These are phyloP conservation scores for Eriosoma lanigerum DNA, from an alignment of 1,140 invertebrate genomes.

Conservation along the genomic window DNA sequence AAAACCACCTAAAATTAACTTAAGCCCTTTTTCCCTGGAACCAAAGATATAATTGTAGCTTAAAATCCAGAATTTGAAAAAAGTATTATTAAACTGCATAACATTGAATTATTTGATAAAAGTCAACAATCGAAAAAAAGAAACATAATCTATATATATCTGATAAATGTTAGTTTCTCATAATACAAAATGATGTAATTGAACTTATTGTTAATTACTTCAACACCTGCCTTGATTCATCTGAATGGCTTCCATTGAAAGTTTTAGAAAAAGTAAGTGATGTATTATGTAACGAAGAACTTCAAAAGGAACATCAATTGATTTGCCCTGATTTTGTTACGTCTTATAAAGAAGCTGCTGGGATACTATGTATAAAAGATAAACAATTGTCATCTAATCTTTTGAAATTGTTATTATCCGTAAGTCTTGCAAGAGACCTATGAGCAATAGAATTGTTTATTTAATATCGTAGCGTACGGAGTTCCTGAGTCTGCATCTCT, in stretches of 20 bases:
- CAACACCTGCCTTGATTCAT: neutral
- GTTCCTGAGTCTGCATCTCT: neutral
- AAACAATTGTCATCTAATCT: neutral
- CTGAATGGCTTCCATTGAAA: slow-evolving; percentile 5
- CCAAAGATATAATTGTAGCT: too few species aligned
- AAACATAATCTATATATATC: too few species aligned
- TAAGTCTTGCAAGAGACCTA: neutral
- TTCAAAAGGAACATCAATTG: neutral
- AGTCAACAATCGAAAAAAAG: too few species aligned
- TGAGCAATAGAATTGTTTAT: neutral
- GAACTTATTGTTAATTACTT: slow-evolving; percentile 13
- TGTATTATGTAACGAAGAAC: neutral
- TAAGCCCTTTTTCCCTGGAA: too few species aligned
- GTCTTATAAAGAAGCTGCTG: too few species aligned
- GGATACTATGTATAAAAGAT: neutral
- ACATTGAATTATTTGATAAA: too few species aligned
- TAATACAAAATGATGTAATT: neutral
- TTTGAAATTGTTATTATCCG: neutral
- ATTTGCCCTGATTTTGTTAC: neutral
- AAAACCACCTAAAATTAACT: too few species aligned
- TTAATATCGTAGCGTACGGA: neutral
- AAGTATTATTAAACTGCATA: too few species aligned
- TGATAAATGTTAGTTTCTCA: neutral
- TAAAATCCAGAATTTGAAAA: too few species aligned
- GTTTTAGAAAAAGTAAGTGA: slow-evolving; percentile 12